phyloP scores from a whole-genome alignment of 2,113 vertebrate species.

The Ophiodon elongatus region DNA sequence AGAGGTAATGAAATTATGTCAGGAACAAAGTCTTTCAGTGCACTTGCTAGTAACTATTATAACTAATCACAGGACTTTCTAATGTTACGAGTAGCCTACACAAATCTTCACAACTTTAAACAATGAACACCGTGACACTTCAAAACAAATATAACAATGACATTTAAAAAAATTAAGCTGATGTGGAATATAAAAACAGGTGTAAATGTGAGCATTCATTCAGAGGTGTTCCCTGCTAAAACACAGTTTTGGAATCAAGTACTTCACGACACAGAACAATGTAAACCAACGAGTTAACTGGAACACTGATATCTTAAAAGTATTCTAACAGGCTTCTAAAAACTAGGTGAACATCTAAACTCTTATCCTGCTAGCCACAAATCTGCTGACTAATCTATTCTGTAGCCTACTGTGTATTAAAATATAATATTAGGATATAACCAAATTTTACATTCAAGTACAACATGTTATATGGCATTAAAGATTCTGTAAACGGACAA shows the following conservation, averaged over 20 bases:
- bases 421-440: slow-evolving; percentile 46
- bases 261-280: slow-evolving; percentile 26
- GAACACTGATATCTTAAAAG: slow-evolving; percentile 17
- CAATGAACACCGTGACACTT: slow-evolving; percentile 9
- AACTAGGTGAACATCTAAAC: slow-evolving; percentile 26
- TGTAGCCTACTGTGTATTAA: slow-evolving; percentile 36
- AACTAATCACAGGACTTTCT: slow-evolving; percentile 19
- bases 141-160: slow-evolving; percentile 16
- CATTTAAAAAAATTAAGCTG: slow-evolving; percentile 22
- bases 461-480: slow-evolving; percentile 43
- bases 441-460: slow-evolving; percentile 48
- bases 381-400: slow-evolving; percentile 10
- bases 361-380: slow-evolving; percentile 33
- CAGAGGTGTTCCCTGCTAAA: slow-evolving; percentile 31
- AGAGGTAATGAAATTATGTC: slow-evolving; percentile 48
- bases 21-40: slow-evolving; percentile 40
- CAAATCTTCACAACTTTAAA: slow-evolving; percentile 2
- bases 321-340: slow-evolving; percentile 50
- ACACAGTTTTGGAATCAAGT: slow-evolving; percentile 38
- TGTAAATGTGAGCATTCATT: slow-evolving; percentile 21
- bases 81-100: not conserved
- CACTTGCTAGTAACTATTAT: slow-evolving; percentile 32
- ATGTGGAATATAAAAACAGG: slow-evolving; percentile 36
- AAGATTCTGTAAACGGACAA: slow-evolving; percentile 25
- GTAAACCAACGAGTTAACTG: slow-evolving; percentile 21